A percentile compares a stretch with the other conserved stretches of the same genome.
phyloP scores from a whole-genome alignment of 1,140 invertebrate genomes.

The Aradophagus sp. region DNA sequence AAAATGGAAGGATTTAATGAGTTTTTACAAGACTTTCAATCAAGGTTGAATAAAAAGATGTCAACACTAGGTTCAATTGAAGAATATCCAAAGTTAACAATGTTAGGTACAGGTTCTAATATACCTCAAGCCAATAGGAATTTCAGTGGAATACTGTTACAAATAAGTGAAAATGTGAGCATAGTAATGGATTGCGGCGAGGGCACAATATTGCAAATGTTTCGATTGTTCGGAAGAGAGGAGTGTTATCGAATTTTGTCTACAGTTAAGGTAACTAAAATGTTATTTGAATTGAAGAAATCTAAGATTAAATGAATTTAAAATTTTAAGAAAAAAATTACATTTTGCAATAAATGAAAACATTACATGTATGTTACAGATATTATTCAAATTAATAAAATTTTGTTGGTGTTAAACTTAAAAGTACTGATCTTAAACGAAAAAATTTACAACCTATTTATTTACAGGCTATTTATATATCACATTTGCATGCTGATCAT shows the following conservation, averaged over 20 bases:
- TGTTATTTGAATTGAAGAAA: no score
- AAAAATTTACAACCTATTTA: no score
- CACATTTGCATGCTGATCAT: slow-evolving; percentile 97
- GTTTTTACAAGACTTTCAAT: slow-evolving; percentile 73
- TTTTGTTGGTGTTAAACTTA: no score
- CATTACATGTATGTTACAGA: neutral
- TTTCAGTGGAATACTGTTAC: slow-evolving; percentile 88
- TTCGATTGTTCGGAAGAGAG: slow-evolving; percentile 85
- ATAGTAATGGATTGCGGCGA: slow-evolving; percentile 97
- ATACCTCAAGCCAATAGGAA: slow-evolving; percentile 95
- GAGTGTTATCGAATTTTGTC: slow-evolving; percentile 78
- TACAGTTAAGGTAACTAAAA: slow-evolving; percentile 77
- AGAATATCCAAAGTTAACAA: slow-evolving; percentile 85
- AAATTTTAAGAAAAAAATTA: no score
- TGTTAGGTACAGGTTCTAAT: slow-evolving; percentile 94
- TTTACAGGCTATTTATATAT: slow-evolving; percentile 84
- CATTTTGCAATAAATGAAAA: no score
- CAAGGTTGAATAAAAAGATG: slow-evolving; percentile 62
- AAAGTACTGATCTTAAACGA: no score
- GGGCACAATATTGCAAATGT: slow-evolving; percentile 90
- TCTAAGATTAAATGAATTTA: no score
- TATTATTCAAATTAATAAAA: neutral
- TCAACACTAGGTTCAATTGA: slow-evolving; percentile 36
- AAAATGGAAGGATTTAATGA: slow-evolving; percentile 78
- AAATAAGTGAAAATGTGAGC: slow-evolving; percentile 79